Base-by-base conservation (phyloP, 2,888 invertebrate species). In the Escarpia spicata region DNA sequence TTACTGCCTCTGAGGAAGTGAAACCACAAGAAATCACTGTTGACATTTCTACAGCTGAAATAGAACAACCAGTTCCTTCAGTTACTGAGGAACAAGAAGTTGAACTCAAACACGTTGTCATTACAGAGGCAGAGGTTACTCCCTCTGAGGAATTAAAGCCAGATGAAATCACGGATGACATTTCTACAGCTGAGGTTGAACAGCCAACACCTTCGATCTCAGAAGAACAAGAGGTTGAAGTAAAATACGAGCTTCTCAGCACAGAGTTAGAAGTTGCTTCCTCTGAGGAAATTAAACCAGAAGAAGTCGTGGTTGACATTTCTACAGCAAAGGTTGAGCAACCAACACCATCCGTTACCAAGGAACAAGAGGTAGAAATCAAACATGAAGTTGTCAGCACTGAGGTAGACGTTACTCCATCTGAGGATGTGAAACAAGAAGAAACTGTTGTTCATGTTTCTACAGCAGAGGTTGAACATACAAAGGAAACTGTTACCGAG, bases 51-150 rank as follows among this genome's bases (percentile, higher is more conserved):
- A 37, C 37, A 37, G 37, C 37, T 37, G 37, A 37, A 37, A 1
- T 37, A 37, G 37, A 37, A 1, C 37, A 37, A 0, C 37, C 37
- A 37, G 1, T 1, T 37, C 37, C 37, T 37, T 37, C 37, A 37
- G 37, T 37, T 37, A 37, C 37, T 37, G 1, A 37, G 37, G 37
- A 37, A 37, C 37, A 37, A 37, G 37, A 37, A 1, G 37, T 37
- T 37, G 37, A 37, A 37, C 0, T 37, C 37, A 37, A 37, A 37
- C 37, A 93, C 75, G 90, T 92, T 52, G 43, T 92, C 43, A 43
- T 44, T 43, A 92, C 91, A 43, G 93, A 93, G 43, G 92, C 93
- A 58, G 93, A 92, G 3, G 60, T 90, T 37, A 92, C 90, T 52
- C 44, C 92, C 9, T 92, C 92, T 52, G 93, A 93, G 90, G 92